Percentiles rank a stretch among this genome's conserved stretches.
phyloP scores from a whole-genome alignment of 2,888 invertebrate genomes.

The Drosophila longiperda region DNA sequence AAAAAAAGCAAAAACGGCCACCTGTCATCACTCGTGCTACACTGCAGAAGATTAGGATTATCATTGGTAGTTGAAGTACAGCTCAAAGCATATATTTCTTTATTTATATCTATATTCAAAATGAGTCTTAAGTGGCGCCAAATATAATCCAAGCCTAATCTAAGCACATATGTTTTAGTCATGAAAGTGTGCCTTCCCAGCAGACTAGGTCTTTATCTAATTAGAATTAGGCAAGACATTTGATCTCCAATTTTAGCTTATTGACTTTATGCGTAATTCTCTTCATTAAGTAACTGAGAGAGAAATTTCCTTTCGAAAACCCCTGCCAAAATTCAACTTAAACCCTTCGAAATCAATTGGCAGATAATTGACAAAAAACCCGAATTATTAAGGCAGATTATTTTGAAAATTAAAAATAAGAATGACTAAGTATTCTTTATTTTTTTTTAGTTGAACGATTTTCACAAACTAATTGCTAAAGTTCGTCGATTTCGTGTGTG shows the following conservation, averaged over 20 bases:
- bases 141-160: background rate
- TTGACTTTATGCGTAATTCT: background rate
- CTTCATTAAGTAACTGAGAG: background rate
- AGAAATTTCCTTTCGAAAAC: background rate
- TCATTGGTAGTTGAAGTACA: background rate
- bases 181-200: background rate
- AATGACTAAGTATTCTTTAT: background rate
- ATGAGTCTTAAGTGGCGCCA: background rate
- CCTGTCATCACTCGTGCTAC: constrained; percentile 38
- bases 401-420: too few relatives aligned
- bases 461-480: too few relatives aligned
- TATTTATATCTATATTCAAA: background rate
- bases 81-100: background rate
- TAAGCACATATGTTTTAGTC: background rate
- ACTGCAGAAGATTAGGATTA: constrained; percentile 30
- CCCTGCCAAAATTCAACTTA: background rate
- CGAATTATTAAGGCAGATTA: too few relatives aligned
- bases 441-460: background rate
- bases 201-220: background rate
- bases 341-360: background rate
- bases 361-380: too few relatives aligned
- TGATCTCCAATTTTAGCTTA: background rate
- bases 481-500: too few relatives aligned
- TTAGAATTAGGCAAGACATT: background rate
- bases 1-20: constrained; percentile 7